Percentiles rank a stretch among this genome's conserved stretches.
These are phyloP conservation scores for Leptinotarsa texana DNA, from an alignment of 1,140 invertebrate genomes.

Conservation along the genomic window DNA sequence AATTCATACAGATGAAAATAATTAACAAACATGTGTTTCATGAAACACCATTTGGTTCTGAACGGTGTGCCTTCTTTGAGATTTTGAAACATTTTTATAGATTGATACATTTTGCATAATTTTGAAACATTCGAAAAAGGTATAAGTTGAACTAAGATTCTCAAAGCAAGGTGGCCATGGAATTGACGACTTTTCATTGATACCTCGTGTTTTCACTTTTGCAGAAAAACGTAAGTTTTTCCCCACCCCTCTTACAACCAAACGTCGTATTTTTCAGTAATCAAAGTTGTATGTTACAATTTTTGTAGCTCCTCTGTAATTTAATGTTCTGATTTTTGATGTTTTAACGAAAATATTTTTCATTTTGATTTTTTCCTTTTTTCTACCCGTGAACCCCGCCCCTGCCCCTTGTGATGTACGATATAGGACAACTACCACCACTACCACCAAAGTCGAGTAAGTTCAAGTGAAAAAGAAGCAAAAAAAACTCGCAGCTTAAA, in stretches of 20 bases:
- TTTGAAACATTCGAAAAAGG: no score
- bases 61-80: not conserved
- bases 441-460: slow-evolving; percentile 56
- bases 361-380: slow-evolving; percentile 54
- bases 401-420: slow-evolving; percentile 45
- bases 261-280: slow-evolving; percentile 34
- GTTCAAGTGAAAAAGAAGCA: slow-evolving; percentile 34
- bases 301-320: slow-evolving; percentile 21
- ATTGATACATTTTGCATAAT: no score
- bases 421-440: slow-evolving; percentile 49
- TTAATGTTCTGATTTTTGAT: slow-evolving; percentile 4
- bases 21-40: no score
- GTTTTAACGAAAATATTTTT: slow-evolving; percentile 12
- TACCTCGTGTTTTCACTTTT: slow-evolving; percentile 39
- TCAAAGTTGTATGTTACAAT: not conserved
- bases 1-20: no score
- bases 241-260: slow-evolving; percentile 15
- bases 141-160: no score
- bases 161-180: no score
- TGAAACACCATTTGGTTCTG: not conserved
- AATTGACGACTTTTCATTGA: slow-evolving; percentile 1
- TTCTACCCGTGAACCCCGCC: slow-evolving; percentile 37
- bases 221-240: slow-evolving; percentile 49
- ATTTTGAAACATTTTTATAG: not conserved
- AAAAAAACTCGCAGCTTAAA: slow-evolving; percentile 14